Evolutionary conservation across 2,797 vertebrate species (phyloP), one percentile per base, ranked within the genome.

Genomic region (Glyptemys insculpta): DNA sequence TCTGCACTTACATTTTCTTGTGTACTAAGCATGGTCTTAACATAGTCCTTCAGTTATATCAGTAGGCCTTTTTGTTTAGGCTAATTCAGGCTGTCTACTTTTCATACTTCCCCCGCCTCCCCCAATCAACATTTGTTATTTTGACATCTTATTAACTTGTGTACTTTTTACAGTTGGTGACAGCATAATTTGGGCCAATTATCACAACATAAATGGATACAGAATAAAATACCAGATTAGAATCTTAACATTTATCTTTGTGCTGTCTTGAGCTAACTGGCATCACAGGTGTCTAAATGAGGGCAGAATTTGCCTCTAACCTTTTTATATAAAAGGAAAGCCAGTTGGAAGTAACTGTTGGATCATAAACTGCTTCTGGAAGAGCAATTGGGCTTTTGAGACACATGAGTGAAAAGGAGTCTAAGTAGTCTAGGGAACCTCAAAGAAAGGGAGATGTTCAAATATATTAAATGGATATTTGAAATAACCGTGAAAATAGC

Each of bases 251-350:
- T 34, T 62, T 21, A n/a, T 12, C 37, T 83, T 95, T 88, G 89
- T 72, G n/a, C 44, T 86, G 47, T 52, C 88, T 79, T 83, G 41
- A 94, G 49, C 25, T 88, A 81, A 72, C 92, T 65, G 37, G 7
- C 57, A 65, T 92, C 86, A 91, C 49, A 53, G 44, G 31, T 59
- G 52, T 12, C 57, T 44, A 94, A 62, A 93, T 29, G 83, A 83
- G 14, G 44, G 19, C 87, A 79, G 59, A 85, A 89, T 83, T 91
- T 89, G 81, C 65, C 41, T 87, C 82, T 34, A 29, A 44, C 89
- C 5, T 90, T 90, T 85, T 93, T 95, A 89, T 90, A 86, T 89
- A 79, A 37, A 86, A 49, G 7, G 7, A 37, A 68, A 68, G 82
- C 41, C 88, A 88, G 72, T 95, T 84, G 81, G 72, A 2, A 0